These are phyloP conservation scores for Macrosoma leucophasiata DNA, from an alignment of 2,888 invertebrate genomes.

Conservation along the genomic window DNA sequence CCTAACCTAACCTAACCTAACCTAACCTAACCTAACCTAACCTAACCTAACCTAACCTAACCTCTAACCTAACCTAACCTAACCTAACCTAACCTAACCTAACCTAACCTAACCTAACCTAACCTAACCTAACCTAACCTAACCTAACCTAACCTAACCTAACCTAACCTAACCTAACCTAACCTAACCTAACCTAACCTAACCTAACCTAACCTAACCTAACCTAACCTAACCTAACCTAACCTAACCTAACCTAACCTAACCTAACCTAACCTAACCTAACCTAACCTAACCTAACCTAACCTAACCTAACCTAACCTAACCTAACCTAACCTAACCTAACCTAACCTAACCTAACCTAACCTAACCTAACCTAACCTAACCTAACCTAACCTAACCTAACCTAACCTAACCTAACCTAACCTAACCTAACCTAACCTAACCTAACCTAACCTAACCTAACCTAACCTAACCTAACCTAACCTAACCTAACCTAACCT, in stretches of 20 bases:
- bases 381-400: constrained; percentile 18
- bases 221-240: constrained; percentile 18
- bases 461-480: constrained; percentile 18
- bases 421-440: constrained; percentile 17
- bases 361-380: constrained; percentile 17
- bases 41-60: constrained; percentile 17
- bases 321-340: constrained; percentile 18
- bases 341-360: constrained; percentile 20
- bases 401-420: constrained; percentile 18
- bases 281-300: constrained; percentile 15
- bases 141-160: constrained; percentile 17
- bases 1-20: constrained; percentile 18
- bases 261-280: constrained; percentile 18
- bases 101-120: constrained; percentile 19
- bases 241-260: constrained; percentile 16
- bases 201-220: constrained; percentile 18
- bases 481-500: constrained; percentile 17
- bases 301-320: constrained; percentile 18
- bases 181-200: constrained; percentile 17
- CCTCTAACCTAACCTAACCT: constrained; percentile 16
- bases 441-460: constrained; percentile 12
- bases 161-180: constrained; percentile 18
- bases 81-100: constrained; percentile 14
- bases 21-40: constrained; percentile 19
- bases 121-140: constrained; percentile 16